Evolutionary conservation across 2,888 invertebrate genomes (phyloP), one percentile per base, ranked within the genome.

Genomic region (Pollenia labialis): DNA sequence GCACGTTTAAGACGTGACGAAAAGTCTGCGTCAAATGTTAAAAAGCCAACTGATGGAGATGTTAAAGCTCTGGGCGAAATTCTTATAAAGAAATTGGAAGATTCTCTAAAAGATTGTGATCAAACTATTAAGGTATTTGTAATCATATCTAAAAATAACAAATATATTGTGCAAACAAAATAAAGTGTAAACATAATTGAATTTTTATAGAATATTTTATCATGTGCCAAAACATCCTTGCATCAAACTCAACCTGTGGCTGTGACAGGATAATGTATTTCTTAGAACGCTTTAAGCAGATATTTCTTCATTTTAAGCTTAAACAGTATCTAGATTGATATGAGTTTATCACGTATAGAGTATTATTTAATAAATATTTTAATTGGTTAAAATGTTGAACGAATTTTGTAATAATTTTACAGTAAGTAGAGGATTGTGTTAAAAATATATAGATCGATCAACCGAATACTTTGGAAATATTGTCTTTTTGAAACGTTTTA

Each of bases 71-170:
- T 77, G 56, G 68, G 82, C 18, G 74, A 82, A 54, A 79, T 85
- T 79, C 75, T 85, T 46, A 74, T 85, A 48, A 82, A 79, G 16
- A 77, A 77, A 50, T 46, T 85, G 11, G 74, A 85, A 64, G 79
- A 82, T 8, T 79, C 66, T 46, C 42, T 85, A 12, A 85, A 85
- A 69, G 82, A 85, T 71, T 79, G 82, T 16, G 82, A 81, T 79
- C 74, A 74, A 50, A 77, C 81, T 12, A 42, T 85, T 9, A 85
- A 85, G 85, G 82, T 85, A 85, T 68, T 50, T 23, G 16, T 3
- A 18, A 62, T 32, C 4, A 32, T 32, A 32, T 6, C 32, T 32
- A 6, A 32, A 32, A 6, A 32, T 6, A 23, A 23, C 32, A 32
- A 32, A 50, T 9, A 12, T n/a, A 44, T 18, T 10, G 0, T n/a